Conservation (phyloP, 1,140 invertebrate species). For the Drosophila funebris region DNA sequence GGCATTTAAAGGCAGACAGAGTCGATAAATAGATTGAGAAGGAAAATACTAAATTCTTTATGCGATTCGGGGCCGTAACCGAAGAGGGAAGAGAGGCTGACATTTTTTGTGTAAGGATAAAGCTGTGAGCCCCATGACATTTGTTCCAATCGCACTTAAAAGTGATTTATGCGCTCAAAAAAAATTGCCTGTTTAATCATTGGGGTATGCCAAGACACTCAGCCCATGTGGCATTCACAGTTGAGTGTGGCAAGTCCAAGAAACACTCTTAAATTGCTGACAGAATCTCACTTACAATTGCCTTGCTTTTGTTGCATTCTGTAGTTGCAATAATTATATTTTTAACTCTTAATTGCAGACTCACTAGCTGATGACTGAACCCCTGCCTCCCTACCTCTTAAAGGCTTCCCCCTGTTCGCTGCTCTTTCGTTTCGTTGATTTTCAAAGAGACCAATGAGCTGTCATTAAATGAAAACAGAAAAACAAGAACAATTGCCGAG, state of each 20-base stretch:
- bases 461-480: conserved; percentile 79
- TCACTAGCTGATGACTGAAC: conserved; percentile 35
- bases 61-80: not conserved
- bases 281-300: conserved; percentile 34
- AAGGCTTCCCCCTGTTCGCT: no score
- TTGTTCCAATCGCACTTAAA: conserved; percentile 46
- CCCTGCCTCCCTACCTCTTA: conserved; percentile 10
- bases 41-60: conserved; percentile 13
- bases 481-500: conserved; percentile 76
- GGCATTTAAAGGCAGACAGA: conserved; percentile 54
- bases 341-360: conserved; percentile 81
- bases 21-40: conserved; percentile 49
- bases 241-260: conserved; percentile 22
- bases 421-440: conserved; percentile 23
- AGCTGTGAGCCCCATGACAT: conserved; percentile 22
- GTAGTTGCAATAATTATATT: conserved; percentile 78
- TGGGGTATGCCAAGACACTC: conserved; percentile 17
- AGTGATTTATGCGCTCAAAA: conserved; percentile 72
- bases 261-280: conserved; percentile 37
- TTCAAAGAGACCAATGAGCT: conserved; percentile 81
- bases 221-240: not conserved
- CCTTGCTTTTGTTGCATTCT: conserved; percentile 1
- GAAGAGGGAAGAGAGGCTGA: not conserved
- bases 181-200: conserved; percentile 53
- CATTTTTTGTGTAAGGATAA: conserved; percentile 29